Percentiles rank a stretch among this genome's conserved stretches.
Evolutionary conservation across 2,113 vertebrate genomes (phyloP).

Genomic region (Calidris pugnax): DNA sequence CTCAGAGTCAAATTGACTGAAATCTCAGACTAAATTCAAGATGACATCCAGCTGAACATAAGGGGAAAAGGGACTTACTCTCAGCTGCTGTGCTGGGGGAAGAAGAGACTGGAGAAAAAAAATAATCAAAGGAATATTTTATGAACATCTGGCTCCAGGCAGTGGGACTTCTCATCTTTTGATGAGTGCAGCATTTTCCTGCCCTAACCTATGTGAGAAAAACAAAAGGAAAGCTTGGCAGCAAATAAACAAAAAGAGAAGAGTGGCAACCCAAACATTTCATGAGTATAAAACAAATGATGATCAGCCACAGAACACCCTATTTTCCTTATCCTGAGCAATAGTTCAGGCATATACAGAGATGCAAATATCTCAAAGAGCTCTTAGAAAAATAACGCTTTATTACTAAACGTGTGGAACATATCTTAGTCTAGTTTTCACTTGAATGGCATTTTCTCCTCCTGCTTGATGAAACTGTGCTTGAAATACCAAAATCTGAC

Average conservation of each 20-base stretch:
- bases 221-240: not conserved
- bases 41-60: constrained; percentile 23
- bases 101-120: not conserved
- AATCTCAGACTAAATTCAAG: not conserved
- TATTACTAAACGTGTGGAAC: not conserved
- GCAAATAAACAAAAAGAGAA: not conserved
- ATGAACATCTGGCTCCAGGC: constrained; percentile 58
- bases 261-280: not conserved
- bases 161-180: constrained; percentile 22
- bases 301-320: not conserved
- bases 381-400: not conserved
- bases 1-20: not conserved
- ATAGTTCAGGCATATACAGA: not conserved
- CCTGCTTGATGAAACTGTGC: not conserved
- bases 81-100: constrained; percentile 19
- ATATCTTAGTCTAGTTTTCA: not conserved
- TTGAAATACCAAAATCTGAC: not conserved
- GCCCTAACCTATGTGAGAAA: not conserved
- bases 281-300: not conserved
- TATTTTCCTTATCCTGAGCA: not conserved
- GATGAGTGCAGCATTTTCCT: not conserved
- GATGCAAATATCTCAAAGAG: not conserved
- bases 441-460: not conserved
- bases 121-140: constrained; percentile 66
- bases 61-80: not conserved